These are phyloP conservation scores for Corythornis madagascariensis DNA, from an alignment of 2,113 vertebrate genomes.

Conservation along the genomic window DNA sequence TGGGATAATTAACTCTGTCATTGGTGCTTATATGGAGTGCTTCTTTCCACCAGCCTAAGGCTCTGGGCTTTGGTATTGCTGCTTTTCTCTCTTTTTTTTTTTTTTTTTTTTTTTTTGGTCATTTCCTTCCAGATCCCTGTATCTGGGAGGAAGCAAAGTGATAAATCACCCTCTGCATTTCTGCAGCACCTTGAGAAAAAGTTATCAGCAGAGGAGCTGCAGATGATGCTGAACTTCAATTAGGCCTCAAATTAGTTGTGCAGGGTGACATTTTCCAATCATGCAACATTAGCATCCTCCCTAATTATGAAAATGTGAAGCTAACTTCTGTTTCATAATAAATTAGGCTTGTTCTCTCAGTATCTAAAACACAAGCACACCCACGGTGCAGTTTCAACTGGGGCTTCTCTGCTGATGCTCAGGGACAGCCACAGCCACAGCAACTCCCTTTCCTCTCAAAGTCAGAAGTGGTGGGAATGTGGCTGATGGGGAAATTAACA, in stretches of 20 bases:
- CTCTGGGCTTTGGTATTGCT: background rate
- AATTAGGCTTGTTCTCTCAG: slow-evolving; percentile 35
- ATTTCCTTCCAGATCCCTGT: slow-evolving; percentile 41
- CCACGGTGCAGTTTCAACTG: background rate
- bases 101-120: background rate
- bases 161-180: slow-evolving; percentile 29
- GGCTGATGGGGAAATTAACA: background rate
- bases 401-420: background rate
- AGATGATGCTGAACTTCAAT: slow-evolving; percentile 73
- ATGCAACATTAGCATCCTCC: slow-evolving; percentile 73
- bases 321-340: slow-evolving; percentile 66
- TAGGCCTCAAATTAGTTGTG: slow-evolving; percentile 73
- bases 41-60: slow-evolving; percentile 15
- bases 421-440: background rate
- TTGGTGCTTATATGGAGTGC: background rate
- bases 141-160: background rate
- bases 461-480: background rate
- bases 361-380: background rate
- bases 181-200: slow-evolving; percentile 30
- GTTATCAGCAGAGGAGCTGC: slow-evolving; percentile 29
- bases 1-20: slow-evolving; percentile 42
- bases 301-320: slow-evolving; percentile 73
- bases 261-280: slow-evolving; percentile 78
- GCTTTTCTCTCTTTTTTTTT: background rate
- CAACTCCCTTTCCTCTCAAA: background rate